phyloP scores from a whole-genome alignment of 2,797 vertebrate genomes.

The Acrossocheilus fasciatus region DNA sequence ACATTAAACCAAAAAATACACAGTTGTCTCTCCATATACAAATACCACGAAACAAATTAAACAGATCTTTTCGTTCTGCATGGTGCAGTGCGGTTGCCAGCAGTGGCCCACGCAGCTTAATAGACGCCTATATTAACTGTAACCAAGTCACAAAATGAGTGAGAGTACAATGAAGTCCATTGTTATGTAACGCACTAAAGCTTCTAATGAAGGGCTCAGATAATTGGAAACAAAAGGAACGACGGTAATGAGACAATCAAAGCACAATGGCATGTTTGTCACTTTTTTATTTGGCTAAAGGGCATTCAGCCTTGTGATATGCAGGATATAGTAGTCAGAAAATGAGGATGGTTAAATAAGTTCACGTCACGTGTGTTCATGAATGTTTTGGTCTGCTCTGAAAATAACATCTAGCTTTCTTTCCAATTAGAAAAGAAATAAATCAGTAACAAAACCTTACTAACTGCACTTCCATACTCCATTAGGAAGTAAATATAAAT shows the following conservation, averaged over 20 bases:
- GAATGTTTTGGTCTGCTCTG: not conserved
- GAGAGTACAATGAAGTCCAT: constrained; percentile 29
- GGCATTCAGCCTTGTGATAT: not conserved
- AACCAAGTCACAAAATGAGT: constrained; percentile 30
- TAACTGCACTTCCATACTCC: not conserved
- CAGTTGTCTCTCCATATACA: constrained; percentile 13
- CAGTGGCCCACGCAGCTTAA: constrained; percentile 24
- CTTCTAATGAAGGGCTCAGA: constrained; percentile 25
- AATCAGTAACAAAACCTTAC: not conserved
- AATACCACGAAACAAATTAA: constrained; percentile 29
- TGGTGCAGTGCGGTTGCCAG: not conserved
- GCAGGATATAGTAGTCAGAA: not conserved
- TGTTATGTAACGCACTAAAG: constrained; percentile 23
- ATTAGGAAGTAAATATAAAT: constrained; percentile 16
- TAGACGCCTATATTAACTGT: constrained; percentile 27
- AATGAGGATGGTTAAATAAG: not conserved
- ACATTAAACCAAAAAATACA: constrained; percentile 41
- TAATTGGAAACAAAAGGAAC: constrained; percentile 27
- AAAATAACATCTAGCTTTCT: not conserved
- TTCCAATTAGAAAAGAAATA: not conserved
- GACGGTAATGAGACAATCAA: constrained; percentile 43
- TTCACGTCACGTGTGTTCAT: constrained; percentile 2
- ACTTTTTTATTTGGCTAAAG: not conserved
- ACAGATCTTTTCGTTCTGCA: not conserved
- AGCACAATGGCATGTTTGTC: constrained; percentile 20